Base-by-base conservation (phyloP, 2,113 vertebrate species). In the Neolamprologus kungweensis region DNA sequence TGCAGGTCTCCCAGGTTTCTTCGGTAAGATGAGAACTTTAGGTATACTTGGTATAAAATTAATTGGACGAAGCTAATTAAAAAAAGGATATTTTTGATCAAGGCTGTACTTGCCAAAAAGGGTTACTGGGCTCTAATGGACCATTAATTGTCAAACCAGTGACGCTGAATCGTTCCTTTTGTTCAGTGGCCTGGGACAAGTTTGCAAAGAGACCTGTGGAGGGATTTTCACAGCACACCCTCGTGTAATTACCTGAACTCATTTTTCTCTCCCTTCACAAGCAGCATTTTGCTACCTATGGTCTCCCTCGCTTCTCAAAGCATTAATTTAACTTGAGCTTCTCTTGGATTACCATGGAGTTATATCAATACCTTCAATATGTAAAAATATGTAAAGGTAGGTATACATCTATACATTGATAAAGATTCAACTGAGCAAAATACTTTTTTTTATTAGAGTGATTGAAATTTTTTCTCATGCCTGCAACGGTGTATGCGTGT, bases 51-150 rank as follows among this genome's bases (percentile, higher is more conserved):
- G 85, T 86, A 82, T 78, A 90, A 88, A 87, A 87, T 89, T 87
- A 89, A 94, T 94, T 81, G 35, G 85, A 85, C n/a, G 23, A 83
- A 83, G 86, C 91, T 90, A 93, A 95, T 94, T 93, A 88, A 92
- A 94, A 88, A 88, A 81, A 35, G 83, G 53, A 86, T 88, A 82
- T 89, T 92, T 90, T 63, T 85, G 88, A 91, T 86, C 73, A 91
- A 88, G 51, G 87, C 87, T 85, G 33, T 11, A 45, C 58, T 16
- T 6, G 10, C 54, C 3, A 2, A 26, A 87, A 86, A 88, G n/a
- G n/a, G 47, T 65, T 47, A 80, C 65, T 13, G 3, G 78, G n/a
- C 63, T 50, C 42, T 87, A 84, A 92, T 79, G 85, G 80, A 82
- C 57, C 60, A 82, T 91, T 91, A 91, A 91, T 83, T 57, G 80